phyloP scores from a whole-genome alignment of 2,797 vertebrate species.

The Falco concolor region DNA sequence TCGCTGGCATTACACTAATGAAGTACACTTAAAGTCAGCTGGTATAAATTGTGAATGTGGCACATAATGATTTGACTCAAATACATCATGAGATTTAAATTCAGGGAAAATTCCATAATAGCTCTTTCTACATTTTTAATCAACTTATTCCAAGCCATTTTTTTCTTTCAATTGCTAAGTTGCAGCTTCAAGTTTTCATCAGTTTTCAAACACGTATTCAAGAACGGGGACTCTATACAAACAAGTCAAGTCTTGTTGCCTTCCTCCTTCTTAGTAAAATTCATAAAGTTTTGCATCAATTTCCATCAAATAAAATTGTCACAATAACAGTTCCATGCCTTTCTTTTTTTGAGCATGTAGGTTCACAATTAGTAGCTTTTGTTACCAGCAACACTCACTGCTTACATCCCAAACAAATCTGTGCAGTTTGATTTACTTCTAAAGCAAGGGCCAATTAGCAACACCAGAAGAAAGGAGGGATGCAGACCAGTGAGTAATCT shows the following conservation, averaged over 20 bases:
- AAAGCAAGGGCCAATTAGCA: neutral
- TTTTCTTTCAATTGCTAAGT: neutral
- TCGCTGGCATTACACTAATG: neutral
- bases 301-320: neutral
- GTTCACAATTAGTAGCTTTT: neutral
- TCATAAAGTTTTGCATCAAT: neutral
- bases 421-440: neutral
- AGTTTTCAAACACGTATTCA: neutral
- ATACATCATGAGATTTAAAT: neutral
- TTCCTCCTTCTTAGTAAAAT: neutral
- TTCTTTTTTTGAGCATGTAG: neutral
- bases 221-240: neutral
- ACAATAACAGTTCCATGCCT: neutral
- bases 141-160: neutral
- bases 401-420: neutral
- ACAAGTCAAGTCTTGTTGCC: neutral
- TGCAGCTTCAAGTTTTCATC: neutral
- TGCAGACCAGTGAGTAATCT: neutral
- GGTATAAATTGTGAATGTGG: neutral
- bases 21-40: slow-evolving; percentile 19
- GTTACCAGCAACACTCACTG: neutral
- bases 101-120: neutral
- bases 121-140: neutral
- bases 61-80: neutral
- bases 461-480: neutral